A percentile compares a stretch with the other conserved stretches of the same genome.
phyloP scores from a whole-genome alignment of 2,113 vertebrate species.

The Phalacrocorax carbo region DNA sequence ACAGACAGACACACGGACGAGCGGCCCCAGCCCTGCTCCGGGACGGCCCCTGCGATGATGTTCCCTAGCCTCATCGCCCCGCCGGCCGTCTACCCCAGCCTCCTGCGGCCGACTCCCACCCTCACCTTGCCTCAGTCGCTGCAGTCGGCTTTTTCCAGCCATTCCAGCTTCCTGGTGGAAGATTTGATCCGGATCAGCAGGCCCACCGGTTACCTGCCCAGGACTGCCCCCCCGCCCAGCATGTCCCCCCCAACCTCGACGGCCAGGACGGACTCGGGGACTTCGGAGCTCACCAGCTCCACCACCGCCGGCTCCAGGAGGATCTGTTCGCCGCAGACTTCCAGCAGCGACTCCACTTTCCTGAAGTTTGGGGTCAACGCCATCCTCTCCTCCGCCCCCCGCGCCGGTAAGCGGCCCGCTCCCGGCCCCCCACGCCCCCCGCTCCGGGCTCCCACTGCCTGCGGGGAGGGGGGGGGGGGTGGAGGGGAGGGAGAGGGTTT shows the following conservation, averaged over 20 bases:
- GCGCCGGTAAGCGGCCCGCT: slow-evolving; percentile 77
- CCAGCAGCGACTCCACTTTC: slow-evolving; percentile 78
- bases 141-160: slow-evolving; percentile 80
- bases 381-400: slow-evolving; percentile 88
- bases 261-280: slow-evolving; percentile 64
- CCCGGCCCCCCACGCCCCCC: background rate
- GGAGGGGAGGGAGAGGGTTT: background rate
- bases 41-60: slow-evolving; percentile 81
- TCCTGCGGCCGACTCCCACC: slow-evolving; percentile 83
- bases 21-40: slow-evolving; percentile 1
- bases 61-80: slow-evolving; percentile 90
- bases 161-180: slow-evolving; percentile 92
- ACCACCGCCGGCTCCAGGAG: slow-evolving; percentile 49
- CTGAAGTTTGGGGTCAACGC: slow-evolving; percentile 97
- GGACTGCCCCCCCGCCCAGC: slow-evolving; percentile 72
- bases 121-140: slow-evolving; percentile 84
- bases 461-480: background rate
- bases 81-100: slow-evolving; percentile 86
- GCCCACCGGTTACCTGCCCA: slow-evolving; percentile 79
- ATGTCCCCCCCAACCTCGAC: slow-evolving; percentile 73
- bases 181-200: slow-evolving; percentile 89
- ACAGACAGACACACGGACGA: background rate
- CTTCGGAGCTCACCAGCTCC: slow-evolving; percentile 65
- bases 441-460: background rate
- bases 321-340: slow-evolving; percentile 71